A percentile compares a stretch with the other conserved stretches of the same genome.
These are phyloP conservation scores for Olivierus martensii DNA, from an alignment of 1,140 invertebrate species.

Conservation along the genomic window DNA sequence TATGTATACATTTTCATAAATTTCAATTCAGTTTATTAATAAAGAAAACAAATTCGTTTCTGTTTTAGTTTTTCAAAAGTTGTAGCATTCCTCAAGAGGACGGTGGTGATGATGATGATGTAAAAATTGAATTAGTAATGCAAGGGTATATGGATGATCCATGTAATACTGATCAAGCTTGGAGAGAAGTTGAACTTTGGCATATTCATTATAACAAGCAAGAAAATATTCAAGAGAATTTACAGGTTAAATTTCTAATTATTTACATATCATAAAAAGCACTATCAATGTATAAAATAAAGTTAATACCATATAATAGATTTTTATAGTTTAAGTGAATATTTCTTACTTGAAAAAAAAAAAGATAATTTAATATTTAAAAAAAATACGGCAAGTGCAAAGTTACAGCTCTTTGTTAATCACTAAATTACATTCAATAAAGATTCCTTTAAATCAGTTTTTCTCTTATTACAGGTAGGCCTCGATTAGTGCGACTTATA, in stretches of 20 bases:
- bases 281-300: too few relatives aligned
- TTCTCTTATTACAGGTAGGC: too few relatives aligned
- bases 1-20: background rate
- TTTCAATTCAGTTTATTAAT: background rate
- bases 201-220: constrained; percentile 35
- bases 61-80: constrained; percentile 10
- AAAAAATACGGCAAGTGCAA: too few relatives aligned
- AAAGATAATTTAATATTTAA: too few relatives aligned
- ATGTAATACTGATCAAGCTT: constrained; percentile 41
- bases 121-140: constrained; percentile 16
- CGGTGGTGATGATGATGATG: constrained; percentile 7
- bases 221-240: constrained; percentile 11
- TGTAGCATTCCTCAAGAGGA: constrained; percentile 6
- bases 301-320: too few relatives aligned
- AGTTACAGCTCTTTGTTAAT: too few relatives aligned
- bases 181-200: constrained; percentile 38
- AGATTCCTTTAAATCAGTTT: too few relatives aligned
- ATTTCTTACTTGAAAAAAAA: too few relatives aligned
- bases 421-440: too few relatives aligned
- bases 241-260: background rate
- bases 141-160: constrained; percentile 39
- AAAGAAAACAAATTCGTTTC: background rate
- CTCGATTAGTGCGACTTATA: too few relatives aligned
- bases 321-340: too few relatives aligned
- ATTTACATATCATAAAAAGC: too few relatives aligned